Percentiles rank a stretch among this genome's conserved stretches.
Conservation (phyloP, 2,888 invertebrate genomes). For the Tipula confusa region DNA sequence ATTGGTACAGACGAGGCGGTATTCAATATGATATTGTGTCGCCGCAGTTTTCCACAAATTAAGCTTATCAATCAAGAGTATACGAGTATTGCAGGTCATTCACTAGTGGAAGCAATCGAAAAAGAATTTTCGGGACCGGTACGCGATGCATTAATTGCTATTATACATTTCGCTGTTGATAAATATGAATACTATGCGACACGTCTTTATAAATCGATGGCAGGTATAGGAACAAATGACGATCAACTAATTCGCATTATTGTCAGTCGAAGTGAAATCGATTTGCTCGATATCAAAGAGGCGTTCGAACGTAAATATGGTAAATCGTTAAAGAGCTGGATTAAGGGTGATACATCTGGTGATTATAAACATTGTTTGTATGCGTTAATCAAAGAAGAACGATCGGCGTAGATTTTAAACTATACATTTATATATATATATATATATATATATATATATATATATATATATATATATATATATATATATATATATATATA, state of each 20-base stretch:
- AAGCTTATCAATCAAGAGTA: slow-evolving; percentile 53
- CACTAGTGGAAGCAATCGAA: slow-evolving; percentile 73
- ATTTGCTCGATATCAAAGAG: slow-evolving; percentile 77
- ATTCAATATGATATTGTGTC: slow-evolving; percentile 79
- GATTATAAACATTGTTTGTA: slow-evolving; percentile 81
- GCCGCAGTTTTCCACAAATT: slow-evolving; percentile 65
- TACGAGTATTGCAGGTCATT: slow-evolving; percentile 67
- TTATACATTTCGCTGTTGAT: slow-evolving; percentile 75
- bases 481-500: not conserved
- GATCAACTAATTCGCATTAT: slow-evolving; percentile 77
- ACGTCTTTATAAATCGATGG: slow-evolving; percentile 81
- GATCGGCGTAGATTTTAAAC: not conserved
- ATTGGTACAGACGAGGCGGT: slow-evolving; percentile 82
- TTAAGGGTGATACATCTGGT: slow-evolving; percentile 79
- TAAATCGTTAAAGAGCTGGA: slow-evolving; percentile 72
- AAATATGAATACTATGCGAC: slow-evolving; percentile 81
- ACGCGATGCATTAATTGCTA: slow-evolving; percentile 74
- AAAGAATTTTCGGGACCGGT: slow-evolving; percentile 80
- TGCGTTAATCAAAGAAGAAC: slow-evolving; percentile 58
- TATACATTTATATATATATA: not conserved
- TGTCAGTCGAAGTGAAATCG: slow-evolving; percentile 77
- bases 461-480: not conserved
- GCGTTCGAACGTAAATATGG: slow-evolving; percentile 72
- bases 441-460: no score
- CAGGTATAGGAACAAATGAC: slow-evolving; percentile 86